Percentiles rank a stretch among this genome's conserved stretches.
Conservation (phyloP, 2,113 vertebrate genomes). For the Psilopogon haemacephalus region DNA sequence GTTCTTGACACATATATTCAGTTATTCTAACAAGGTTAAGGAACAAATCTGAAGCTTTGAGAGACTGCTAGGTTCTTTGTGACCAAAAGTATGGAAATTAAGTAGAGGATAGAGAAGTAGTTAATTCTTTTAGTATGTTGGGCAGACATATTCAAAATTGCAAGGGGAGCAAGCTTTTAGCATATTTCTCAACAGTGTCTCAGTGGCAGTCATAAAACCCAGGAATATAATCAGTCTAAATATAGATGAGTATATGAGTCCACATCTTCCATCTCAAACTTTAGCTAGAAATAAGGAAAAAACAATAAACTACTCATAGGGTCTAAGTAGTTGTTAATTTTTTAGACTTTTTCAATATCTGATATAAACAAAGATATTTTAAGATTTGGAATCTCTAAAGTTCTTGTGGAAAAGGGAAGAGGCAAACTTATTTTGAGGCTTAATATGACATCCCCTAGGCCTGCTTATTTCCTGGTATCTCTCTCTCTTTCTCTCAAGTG, state of each 20-base stretch:
- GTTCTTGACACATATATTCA: not conserved
- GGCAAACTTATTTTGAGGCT: constrained; percentile 3
- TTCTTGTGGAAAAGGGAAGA: not conserved
- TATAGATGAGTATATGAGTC: not conserved
- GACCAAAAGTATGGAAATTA: not conserved
- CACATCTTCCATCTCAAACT: not conserved
- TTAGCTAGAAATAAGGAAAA: not conserved
- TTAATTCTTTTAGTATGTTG: not conserved
- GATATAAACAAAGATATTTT: not conserved
- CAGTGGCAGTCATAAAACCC: not conserved
- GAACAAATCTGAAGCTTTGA: not conserved
- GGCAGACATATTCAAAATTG: not conserved
- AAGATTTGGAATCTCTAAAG: not conserved
- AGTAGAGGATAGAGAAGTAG: not conserved
- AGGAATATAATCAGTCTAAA: not conserved
- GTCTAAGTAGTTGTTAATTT: not conserved
- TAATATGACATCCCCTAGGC: constrained; percentile 30
- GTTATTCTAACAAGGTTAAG: not conserved
- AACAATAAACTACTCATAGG: not conserved
- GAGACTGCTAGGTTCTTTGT: not conserved
- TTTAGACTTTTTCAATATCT: not conserved
- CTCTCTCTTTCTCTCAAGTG: constrained; percentile 71
- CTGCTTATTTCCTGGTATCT: constrained; percentile 66
- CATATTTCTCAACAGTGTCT: not conserved
- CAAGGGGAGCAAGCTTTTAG: not conserved